These are phyloP conservation scores for Melanotaenia nigrans DNA, from an alignment of 2,797 vertebrate genomes.

Conservation along the genomic window DNA sequence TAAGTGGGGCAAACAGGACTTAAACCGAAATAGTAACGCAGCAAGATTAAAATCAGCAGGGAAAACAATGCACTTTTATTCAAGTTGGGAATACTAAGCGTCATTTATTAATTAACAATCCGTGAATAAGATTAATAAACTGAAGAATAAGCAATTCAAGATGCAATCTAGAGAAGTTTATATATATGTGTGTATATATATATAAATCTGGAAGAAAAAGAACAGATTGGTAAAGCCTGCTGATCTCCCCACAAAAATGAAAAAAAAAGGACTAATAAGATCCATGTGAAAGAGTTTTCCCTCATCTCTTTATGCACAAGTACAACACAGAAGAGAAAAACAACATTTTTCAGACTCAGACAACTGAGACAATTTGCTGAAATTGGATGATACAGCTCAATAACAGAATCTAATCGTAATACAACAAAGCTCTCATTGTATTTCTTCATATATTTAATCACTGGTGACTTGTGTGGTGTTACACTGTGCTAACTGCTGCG, in stretches of 20 bases:
- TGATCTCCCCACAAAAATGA: conserved; percentile 27
- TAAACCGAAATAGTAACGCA: conserved; percentile 32
- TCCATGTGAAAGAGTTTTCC: conserved; percentile 6
- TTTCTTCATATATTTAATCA: conserved; percentile 44
- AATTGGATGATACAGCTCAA: conserved; percentile 46
- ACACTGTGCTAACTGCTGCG: conserved; percentile 42
- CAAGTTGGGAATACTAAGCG: neutral
- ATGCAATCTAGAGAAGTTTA: conserved; percentile 11
- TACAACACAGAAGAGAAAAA: conserved; percentile 15
- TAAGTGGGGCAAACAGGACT: conserved; percentile 34
- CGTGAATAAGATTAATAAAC: conserved; percentile 6
- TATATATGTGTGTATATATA: neutral
- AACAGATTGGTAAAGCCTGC: conserved; percentile 22
- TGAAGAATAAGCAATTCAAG: conserved; percentile 32
- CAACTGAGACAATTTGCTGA: conserved; percentile 34
- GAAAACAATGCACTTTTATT: conserved; percentile 14
- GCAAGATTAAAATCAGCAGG: conserved; percentile 20
- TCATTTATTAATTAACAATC: conserved; percentile 35
- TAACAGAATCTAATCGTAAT: conserved; percentile 30
- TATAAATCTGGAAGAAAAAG: conserved; percentile 39
- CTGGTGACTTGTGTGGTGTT: conserved; percentile 30
- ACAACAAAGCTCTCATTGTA: conserved; percentile 10
- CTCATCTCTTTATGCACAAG: conserved; percentile 9
- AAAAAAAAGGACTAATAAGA: conserved; percentile 25
- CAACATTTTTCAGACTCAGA: conserved; percentile 10